phyloP scores from a whole-genome alignment of 2,888 invertebrate species.

The Yponomeuta plumbellus region DNA sequence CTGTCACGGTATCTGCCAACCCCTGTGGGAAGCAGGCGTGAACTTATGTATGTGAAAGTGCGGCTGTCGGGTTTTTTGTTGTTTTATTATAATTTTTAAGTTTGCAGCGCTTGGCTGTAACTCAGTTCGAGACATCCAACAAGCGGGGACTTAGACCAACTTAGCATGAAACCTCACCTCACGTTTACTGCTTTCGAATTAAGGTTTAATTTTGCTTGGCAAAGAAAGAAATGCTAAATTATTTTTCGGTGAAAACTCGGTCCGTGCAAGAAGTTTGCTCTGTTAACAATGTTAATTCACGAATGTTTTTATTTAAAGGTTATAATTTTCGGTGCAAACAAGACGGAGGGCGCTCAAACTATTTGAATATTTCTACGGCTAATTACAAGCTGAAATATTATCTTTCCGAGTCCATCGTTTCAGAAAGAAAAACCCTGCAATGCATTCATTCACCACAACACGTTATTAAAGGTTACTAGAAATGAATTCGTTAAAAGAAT shows the following conservation, averaged over 20 bases:
- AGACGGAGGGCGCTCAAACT: background rate
- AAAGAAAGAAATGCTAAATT: background rate
- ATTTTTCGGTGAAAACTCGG: background rate
- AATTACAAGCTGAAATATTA: background rate
- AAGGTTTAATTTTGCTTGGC: background rate
- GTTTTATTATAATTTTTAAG: background rate
- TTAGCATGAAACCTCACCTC: background rate
- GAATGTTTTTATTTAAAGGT: slow-evolving; percentile 3
- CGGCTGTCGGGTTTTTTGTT: too few relatives aligned
- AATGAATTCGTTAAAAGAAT: too few relatives aligned
- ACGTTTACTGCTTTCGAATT: background rate
- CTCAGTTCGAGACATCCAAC: slow-evolving; percentile 1
- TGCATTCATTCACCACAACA: too few relatives aligned
- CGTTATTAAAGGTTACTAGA: too few relatives aligned
- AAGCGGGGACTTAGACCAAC: background rate
- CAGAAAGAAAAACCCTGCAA: too few relatives aligned
- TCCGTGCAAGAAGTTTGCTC: slow-evolving; percentile 6
- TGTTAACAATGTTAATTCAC: slow-evolving; percentile 6
- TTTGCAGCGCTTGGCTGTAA: background rate
- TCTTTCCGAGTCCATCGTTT: too few relatives aligned
- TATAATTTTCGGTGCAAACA: slow-evolving; percentile 2
- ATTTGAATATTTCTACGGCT: background rate
- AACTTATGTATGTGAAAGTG: too few relatives aligned
- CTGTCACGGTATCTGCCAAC: too few relatives aligned
- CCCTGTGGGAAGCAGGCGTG: too few relatives aligned